Percentiles rank a stretch among this genome's conserved stretches.
phyloP scores from a whole-genome alignment of 2,113 vertebrate genomes.

The Paratilapia polleni region DNA sequence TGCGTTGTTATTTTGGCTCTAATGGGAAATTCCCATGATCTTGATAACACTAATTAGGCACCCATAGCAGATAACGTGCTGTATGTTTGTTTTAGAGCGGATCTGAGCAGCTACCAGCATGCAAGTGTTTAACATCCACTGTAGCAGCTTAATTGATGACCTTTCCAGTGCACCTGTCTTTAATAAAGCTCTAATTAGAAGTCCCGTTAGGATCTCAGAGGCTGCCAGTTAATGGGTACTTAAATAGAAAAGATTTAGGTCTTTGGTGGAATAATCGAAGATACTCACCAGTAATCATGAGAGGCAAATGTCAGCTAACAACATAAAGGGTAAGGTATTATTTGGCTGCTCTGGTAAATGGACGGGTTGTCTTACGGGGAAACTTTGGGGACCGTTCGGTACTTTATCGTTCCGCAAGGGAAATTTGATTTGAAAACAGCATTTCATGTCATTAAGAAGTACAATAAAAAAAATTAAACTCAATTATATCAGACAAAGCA shows the following conservation, averaged over 20 bases:
- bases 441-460: neutral
- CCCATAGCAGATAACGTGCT: neutral
- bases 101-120: neutral
- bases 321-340: neutral
- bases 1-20: neutral
- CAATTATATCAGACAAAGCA: neutral
- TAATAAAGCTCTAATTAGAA: constrained; percentile 59
- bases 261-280: constrained; percentile 51
- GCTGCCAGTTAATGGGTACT: constrained; percentile 35
- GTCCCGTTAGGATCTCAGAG: constrained; percentile 41
- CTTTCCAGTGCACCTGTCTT: constrained; percentile 43
- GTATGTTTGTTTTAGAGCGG: neutral
- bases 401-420: neutral
- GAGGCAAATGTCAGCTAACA: constrained; percentile 51
- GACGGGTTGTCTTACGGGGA: neutral
- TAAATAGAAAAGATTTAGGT: constrained; percentile 43
- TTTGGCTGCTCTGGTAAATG: neutral
- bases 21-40: constrained; percentile 1
- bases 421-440: neutral
- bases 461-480: constrained; percentile 13
- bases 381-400: neutral
- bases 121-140: constrained; percentile 39
- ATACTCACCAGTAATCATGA: constrained; percentile 23
- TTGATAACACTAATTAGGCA: neutral
- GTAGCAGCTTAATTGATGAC: constrained; percentile 51